Conservation (phyloP, 2,888 invertebrate genomes). For the Pseudococcus viburni region DNA sequence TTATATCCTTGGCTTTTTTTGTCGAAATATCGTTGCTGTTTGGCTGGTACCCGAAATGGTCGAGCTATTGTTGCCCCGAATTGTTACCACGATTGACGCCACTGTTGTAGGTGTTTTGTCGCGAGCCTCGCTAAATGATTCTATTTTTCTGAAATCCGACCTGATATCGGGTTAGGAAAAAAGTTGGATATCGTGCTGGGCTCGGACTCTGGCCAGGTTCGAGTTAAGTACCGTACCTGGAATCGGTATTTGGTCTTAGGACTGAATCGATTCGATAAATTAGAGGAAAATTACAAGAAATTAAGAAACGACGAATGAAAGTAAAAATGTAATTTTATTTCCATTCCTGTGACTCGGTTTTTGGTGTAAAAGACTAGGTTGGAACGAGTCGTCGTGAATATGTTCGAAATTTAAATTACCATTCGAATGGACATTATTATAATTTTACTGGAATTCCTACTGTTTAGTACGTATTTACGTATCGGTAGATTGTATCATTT, state of each 20-base stretch:
- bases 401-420: not conserved
- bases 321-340: not conserved
- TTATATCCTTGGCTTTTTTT: not conserved
- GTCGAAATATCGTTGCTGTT: not conserved
- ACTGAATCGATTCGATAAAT: not conserved
- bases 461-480: not conserved
- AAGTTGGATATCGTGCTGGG: not conserved
- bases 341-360: not conserved
- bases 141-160: not conserved
- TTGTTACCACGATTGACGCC: slow-evolving; percentile 35
- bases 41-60: not conserved
- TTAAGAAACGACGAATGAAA: not conserved
- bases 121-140: slow-evolving; percentile 10
- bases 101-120: slow-evolving; percentile 25
- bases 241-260: not conserved
- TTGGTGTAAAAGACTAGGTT: not conserved
- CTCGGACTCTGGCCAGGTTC: not conserved
- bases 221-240: not conserved
- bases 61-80: slow-evolving; percentile 13
- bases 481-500: not conserved
- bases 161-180: not conserved
- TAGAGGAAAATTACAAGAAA: not conserved
- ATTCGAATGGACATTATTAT: not conserved
- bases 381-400: not conserved
- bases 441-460: not conserved